A percentile compares a stretch with the other conserved stretches of the same genome.
Evolutionary conservation across 2,888 invertebrate species (phyloP).

Genomic region (Pseudeuparius sepicola): DNA sequence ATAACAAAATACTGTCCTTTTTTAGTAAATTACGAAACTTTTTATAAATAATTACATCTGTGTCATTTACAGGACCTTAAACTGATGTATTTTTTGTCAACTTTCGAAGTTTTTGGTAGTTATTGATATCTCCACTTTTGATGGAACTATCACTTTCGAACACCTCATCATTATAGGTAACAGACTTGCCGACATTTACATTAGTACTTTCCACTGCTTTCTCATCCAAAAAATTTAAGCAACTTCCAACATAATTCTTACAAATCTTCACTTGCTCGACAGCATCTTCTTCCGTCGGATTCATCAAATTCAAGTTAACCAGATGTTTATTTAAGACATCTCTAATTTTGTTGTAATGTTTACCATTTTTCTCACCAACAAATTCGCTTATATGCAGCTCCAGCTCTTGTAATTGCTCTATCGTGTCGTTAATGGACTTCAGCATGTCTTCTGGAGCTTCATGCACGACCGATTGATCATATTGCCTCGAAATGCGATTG

Average conservation of each 20-base stretch:
- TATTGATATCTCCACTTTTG: too few species aligned
- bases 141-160: too few species aligned
- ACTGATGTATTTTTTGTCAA: slow-evolving; percentile 22
- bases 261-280: slow-evolving; percentile 23
- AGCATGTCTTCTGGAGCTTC: slow-evolving; percentile 7
- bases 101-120: slow-evolving; percentile 17
- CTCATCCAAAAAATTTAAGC: slow-evolving; percentile 26
- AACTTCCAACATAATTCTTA: slow-evolving; percentile 24
- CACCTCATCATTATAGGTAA: slow-evolving; percentile 21
- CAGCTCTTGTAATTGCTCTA: slow-evolving; percentile 20
- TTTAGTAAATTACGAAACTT: too few species aligned
- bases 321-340: slow-evolving; percentile 19
- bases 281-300: slow-evolving; percentile 21
- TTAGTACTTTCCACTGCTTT: too few species aligned
- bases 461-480: slow-evolving; percentile 5
- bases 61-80: too few species aligned
- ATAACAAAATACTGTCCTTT: too few species aligned
- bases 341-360: slow-evolving; percentile 23
- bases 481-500: slow-evolving; percentile 13
- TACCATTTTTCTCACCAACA: slow-evolving; percentile 23
- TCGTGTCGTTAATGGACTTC: slow-evolving; percentile 19
- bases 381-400: slow-evolving; percentile 23
- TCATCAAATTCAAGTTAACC: slow-evolving; percentile 17
- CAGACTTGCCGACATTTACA: too few species aligned
- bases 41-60: too few species aligned